Percentiles rank a stretch among this genome's conserved stretches.
Conservation (phyloP, 2,797 vertebrate species). For the Cynodonichthys magdalenae region DNA sequence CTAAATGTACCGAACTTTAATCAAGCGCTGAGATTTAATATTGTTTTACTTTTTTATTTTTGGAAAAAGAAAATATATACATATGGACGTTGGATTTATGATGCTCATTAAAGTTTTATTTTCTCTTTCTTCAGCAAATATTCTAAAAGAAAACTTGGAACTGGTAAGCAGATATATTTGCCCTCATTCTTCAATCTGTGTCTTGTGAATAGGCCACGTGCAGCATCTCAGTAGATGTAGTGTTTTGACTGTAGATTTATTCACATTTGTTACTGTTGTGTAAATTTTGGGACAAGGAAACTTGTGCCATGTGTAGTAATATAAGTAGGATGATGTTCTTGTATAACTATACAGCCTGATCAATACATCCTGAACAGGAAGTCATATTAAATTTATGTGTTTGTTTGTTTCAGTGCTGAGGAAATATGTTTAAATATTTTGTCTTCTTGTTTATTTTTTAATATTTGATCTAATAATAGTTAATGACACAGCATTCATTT, state of each 20-base stretch:
- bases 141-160: constrained; percentile 73
- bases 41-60: neutral
- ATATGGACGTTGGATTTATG: neutral
- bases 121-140: constrained; percentile 28
- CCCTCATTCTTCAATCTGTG: constrained; percentile 48
- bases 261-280: neutral
- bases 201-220: constrained; percentile 15
- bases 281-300: constrained; percentile 1
- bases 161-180: constrained; percentile 76
- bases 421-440: neutral
- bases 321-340: neutral
- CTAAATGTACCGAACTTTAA: constrained; percentile 72
- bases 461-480: constrained; percentile 13
- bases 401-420: constrained; percentile 7
- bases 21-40: constrained; percentile 37
- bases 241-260: neutral
- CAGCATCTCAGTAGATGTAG: neutral
- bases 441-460: neutral
- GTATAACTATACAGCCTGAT: constrained; percentile 10
- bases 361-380: constrained; percentile 12
- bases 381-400: neutral
- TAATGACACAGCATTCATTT: constrained; percentile 25
- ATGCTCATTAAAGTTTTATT: neutral
- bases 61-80: constrained; percentile 29
- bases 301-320: too few species aligned